Base-by-base conservation (phyloP, 1,140 invertebrate genomes). In the Aphis craccivora region DNA sequence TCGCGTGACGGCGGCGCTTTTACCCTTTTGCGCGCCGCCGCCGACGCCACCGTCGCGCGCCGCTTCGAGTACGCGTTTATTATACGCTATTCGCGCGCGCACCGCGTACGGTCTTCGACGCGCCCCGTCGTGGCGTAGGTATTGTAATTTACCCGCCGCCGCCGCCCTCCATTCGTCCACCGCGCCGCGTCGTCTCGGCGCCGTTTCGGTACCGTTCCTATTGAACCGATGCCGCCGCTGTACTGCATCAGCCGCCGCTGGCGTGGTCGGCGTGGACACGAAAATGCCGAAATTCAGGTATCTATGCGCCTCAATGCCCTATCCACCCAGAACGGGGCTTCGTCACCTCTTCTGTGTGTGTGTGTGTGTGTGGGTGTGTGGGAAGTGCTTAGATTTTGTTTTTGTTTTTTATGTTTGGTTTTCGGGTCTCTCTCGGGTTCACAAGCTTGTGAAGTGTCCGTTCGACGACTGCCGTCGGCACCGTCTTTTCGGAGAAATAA, bases 61-160 rank as follows among this genome's bases (percentile, higher is more conserved):
- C 86, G 43, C 23, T 30, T 4, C 84, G 84, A 30, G 30, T 67
- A 67, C 84, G 84, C 40, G 86, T 40, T 35, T 35, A 4, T 83
- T 83, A 23, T 37, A 83, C 37, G 7, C 11, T 51, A 89, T 89
- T 89, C 88, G 88, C 88, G 88, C 88, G 88, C 35, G 48, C 20
- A 18, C 88, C 51, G 88, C 88, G 88, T 89, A 23, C 51, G 48
- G 48, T 89, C 88, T 37, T 89, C 88, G n/a, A 55, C 88, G 88
- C 88, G 88, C 51, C 51, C 88, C 88, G 88, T 53, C 87, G 87
- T 48, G 86, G 87, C 87, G 87, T 89, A 25, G 23, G 25, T 48
- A n/a, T 83, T 83, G n/a, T 18, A 22, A 8, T 83, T 37, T 37
- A 23, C 35, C 37, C 25, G 35, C 83, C 83, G 83, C 83, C 83